A percentile compares a stretch with the other conserved stretches of the same genome.
phyloP scores from a whole-genome alignment of 2,888 invertebrate species.

The Aphelenchoides bicaudatus region DNA sequence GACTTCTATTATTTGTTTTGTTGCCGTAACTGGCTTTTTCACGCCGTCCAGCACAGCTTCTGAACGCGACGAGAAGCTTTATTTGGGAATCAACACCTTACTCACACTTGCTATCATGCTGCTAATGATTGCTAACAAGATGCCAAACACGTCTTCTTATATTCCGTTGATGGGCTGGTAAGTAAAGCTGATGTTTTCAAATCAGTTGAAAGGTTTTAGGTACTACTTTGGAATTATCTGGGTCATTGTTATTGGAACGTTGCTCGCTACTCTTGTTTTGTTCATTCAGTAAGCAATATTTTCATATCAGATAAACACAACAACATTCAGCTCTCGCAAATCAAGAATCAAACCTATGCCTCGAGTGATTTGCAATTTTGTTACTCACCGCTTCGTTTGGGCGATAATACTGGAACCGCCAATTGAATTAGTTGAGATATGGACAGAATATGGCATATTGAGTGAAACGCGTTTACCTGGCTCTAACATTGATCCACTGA shows the following conservation, averaged over 20 bases:
- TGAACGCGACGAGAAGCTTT: constrained; percentile 57
- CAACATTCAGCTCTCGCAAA: constrained; percentile 31
- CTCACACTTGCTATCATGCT: constrained; percentile 64
- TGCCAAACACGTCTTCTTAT: constrained; percentile 64
- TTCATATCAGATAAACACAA: too few species aligned
- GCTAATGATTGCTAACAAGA: constrained; percentile 63
- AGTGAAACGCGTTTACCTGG: constrained; percentile 40
- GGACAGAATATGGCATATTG: constrained; percentile 56
- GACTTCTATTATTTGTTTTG: constrained; percentile 56
- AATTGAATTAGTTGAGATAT: constrained; percentile 48
- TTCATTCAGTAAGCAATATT: too few species aligned
- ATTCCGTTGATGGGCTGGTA: constrained; percentile 64
- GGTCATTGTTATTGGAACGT: constrained; percentile 64
- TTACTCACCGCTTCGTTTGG: constrained; percentile 28
- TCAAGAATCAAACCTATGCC: constrained; percentile 33
- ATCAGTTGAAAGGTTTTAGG: constrained; percentile 61
- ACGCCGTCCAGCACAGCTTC: constrained; percentile 55
- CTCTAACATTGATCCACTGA: constrained; percentile 39
- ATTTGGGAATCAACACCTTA: constrained; percentile 46
- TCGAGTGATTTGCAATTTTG: constrained; percentile 23
- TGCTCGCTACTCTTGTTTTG: constrained; percentile 64
- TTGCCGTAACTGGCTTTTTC: constrained; percentile 58
- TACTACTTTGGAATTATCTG: constrained; percentile 65
- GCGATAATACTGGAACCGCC: constrained; percentile 42
- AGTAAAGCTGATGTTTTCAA: too few species aligned